Evolutionary conservation across 2,888 invertebrate species (phyloP).

Genomic region (Chironomus riparius): DNA sequence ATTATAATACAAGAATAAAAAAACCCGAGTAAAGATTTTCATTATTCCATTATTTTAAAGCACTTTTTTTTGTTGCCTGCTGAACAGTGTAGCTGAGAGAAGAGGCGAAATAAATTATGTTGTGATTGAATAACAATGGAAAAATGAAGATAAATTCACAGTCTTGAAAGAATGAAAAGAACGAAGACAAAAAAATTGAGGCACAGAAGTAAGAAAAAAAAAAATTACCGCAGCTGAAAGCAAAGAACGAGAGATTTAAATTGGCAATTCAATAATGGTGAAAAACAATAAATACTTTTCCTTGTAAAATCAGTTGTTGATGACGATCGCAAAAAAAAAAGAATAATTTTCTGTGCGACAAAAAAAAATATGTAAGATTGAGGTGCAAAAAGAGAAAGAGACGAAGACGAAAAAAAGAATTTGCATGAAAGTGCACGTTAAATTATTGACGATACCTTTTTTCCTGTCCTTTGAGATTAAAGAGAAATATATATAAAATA

Average conservation of each 20-base stretch:
- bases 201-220: background rate
- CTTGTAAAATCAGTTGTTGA: slow-evolving; percentile 4
- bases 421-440: background rate
- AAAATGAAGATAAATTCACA: background rate
- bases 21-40: too few species aligned
- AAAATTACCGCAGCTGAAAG: background rate
- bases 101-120: slow-evolving; percentile 7
- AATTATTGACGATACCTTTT: background rate
- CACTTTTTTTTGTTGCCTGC: too few species aligned
- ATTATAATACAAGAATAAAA: too few species aligned
- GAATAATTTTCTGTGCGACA: too few species aligned
- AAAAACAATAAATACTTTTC: slow-evolving; percentile 8
- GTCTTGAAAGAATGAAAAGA: background rate
- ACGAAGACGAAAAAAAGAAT: background rate
- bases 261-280: slow-evolving; percentile 12
- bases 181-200: background rate
- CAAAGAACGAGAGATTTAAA: background rate
- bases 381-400: background rate
- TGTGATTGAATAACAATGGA: slow-evolving; percentile 10
- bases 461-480: background rate
- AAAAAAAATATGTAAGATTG: too few species aligned
- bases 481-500: background rate
- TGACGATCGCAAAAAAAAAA: background rate
- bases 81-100: background rate
- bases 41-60: too few species aligned